Evolutionary conservation across 2,113 vertebrate genomes (phyloP).

Genomic region (Zingel zingel): DNA sequence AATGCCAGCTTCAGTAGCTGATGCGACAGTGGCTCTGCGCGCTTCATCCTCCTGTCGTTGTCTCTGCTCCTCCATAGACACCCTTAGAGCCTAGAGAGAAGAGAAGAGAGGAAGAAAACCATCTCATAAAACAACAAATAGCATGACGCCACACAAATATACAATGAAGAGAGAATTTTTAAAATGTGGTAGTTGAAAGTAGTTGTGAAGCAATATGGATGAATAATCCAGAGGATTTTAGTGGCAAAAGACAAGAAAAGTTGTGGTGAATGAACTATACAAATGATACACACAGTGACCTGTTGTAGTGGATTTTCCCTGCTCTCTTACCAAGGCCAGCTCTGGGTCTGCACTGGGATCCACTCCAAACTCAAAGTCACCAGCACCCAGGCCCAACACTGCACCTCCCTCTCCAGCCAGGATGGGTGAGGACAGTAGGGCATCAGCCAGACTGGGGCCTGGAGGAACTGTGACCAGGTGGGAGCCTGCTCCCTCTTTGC

Average conservation of each 20-base stretch:
- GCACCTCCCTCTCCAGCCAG: conserved; percentile 94
- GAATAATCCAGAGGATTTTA: not conserved
- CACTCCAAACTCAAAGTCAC: conserved; percentile 97
- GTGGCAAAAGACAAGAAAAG: not conserved
- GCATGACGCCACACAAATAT: not conserved
- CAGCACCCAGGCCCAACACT: conserved; percentile 92
- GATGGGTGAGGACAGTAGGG: conserved; percentile 95
- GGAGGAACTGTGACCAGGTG: conserved; percentile 96
- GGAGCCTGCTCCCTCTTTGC: conserved; percentile 94
- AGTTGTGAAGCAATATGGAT: not conserved
- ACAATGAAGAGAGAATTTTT: not conserved
- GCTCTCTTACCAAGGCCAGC: conserved; percentile 90
- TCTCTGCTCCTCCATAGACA: conserved; percentile 97
- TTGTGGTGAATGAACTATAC: not conserved
- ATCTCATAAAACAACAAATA: not conserved
- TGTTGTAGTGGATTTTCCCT: not conserved
- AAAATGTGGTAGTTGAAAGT: not conserved
- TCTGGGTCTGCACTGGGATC: conserved; percentile 96
- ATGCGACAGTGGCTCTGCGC: conserved; percentile 88
- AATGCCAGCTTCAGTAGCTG: conserved; percentile 90
- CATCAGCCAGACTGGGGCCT: conserved; percentile 94
- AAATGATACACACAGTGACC: not conserved
- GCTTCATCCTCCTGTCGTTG: conserved; percentile 97
- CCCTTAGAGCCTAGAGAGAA: conserved; percentile 88
- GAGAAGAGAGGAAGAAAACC: not conserved